Conservation (phyloP, 2,888 invertebrate genomes). For the Adineta ricciae region DNA sequence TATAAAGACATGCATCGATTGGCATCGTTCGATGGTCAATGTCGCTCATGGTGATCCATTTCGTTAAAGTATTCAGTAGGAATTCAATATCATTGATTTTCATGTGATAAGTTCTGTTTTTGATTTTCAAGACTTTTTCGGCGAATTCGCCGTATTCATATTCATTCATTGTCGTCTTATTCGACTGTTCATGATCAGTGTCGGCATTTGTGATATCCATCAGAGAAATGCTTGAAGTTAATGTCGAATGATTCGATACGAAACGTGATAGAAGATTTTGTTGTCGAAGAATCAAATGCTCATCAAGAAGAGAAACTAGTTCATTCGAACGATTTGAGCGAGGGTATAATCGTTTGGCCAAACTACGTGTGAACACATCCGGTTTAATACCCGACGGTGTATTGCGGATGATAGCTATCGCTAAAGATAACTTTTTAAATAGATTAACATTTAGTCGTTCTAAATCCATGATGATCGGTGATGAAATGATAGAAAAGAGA, state of each 20-base stretch:
- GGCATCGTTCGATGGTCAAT: neutral
- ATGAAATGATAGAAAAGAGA: neutral
- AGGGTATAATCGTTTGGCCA: neutral
- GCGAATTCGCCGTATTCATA: neutral
- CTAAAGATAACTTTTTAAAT: neutral
- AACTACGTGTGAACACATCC: slow-evolving; percentile 2
- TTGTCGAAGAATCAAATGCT: neutral
- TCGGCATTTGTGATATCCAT: neutral
- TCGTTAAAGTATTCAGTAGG: neutral
- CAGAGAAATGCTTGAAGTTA: neutral
- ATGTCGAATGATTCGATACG: neutral
- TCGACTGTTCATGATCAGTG: neutral
- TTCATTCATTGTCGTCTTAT: neutral
- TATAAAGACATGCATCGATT: neutral
- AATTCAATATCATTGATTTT: neutral
- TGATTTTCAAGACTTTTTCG: neutral
- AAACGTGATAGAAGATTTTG: neutral
- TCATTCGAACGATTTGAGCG: neutral
- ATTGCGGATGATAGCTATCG: neutral
- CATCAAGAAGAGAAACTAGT: neutral
- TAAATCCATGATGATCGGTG: neutral
- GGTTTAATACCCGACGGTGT: slow-evolving; percentile 1
- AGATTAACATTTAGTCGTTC: neutral
- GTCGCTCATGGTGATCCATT: neutral
- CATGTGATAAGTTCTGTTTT: neutral